Evolutionary conservation across 2,797 vertebrate species (phyloP).

Genomic region (Liparis tanakae): DNA sequence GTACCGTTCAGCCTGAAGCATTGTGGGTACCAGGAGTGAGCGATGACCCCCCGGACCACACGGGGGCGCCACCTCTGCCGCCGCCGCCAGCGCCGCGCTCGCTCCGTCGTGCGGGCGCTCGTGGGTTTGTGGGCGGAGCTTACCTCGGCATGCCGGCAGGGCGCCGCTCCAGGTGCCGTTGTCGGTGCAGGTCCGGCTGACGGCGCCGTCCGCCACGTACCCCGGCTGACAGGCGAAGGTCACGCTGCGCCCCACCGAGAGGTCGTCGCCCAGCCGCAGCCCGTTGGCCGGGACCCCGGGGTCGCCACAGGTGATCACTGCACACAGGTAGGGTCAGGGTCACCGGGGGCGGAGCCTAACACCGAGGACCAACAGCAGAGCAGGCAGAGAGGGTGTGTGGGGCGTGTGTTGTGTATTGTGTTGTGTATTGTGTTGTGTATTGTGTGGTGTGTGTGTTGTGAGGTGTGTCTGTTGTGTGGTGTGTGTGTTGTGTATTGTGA

Average conservation of each 20-base stretch:
- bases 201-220: slow-evolving; percentile 81
- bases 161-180: slow-evolving; percentile 94
- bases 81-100: slow-evolving; percentile 63
- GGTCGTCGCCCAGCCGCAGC: slow-evolving; percentile 90
- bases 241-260: slow-evolving; percentile 92
- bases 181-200: slow-evolving; percentile 88
- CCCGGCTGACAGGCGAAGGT: slow-evolving; percentile 93
- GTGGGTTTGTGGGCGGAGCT: slow-evolving; percentile 26
- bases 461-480: no score
- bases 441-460: no score
- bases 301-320: slow-evolving; percentile 96
- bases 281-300: slow-evolving; percentile 93
- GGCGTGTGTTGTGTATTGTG: no score
- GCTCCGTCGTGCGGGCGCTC: slow-evolving; percentile 3
- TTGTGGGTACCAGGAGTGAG: slow-evolving; percentile 27
- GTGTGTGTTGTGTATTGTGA: no score
- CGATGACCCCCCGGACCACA: slow-evolving; percentile 42
- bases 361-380: no score
- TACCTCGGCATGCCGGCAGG: slow-evolving; percentile 92
- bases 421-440: no score
- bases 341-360: no score
- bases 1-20: background rate
- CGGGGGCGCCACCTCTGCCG: slow-evolving; percentile 67
- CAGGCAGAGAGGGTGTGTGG: no score
- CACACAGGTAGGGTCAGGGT: slow-evolving; percentile 21